Evolutionary conservation across 2,888 invertebrate genomes (phyloP).

Genomic region (Rhagonycha fulva): DNA sequence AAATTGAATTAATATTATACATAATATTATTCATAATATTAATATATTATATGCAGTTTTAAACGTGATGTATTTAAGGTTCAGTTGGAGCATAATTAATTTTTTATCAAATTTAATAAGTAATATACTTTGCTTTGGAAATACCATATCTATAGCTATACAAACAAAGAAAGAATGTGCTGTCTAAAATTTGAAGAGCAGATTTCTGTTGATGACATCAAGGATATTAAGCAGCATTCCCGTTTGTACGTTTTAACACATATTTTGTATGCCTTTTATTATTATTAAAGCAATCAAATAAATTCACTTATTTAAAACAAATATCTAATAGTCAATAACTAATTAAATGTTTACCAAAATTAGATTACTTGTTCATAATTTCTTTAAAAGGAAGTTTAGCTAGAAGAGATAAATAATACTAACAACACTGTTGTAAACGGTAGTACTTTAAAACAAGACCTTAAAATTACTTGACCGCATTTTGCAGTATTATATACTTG

Average conservation of each 20-base stretch:
- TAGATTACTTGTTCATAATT: background rate
- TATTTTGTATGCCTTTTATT: slow-evolving; percentile 15
- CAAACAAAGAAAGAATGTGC: slow-evolving; percentile 23
- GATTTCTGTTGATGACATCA: slow-evolving; percentile 21
- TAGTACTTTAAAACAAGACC: slow-evolving; percentile 45
- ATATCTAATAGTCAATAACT: too few species aligned
- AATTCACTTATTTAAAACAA: background rate
- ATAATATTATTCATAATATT: too few species aligned
- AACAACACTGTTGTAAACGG: background rate
- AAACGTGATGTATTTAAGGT: background rate
- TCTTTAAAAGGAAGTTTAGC: background rate
- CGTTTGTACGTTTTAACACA: slow-evolving; percentile 19
- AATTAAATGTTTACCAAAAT: background rate
- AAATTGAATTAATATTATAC: too few species aligned
- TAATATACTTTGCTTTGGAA: background rate
- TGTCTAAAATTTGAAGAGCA: slow-evolving; percentile 17
- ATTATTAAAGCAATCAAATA: slow-evolving; percentile 11
- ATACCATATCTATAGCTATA: slow-evolving; percentile 5
- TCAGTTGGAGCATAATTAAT: background rate
- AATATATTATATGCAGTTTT: too few species aligned
- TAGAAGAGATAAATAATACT: slow-evolving; percentile 39
- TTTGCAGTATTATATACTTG: slow-evolving; percentile 44
- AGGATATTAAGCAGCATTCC: slow-evolving; percentile 28
- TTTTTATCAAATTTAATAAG: background rate
- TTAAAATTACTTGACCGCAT: slow-evolving; percentile 42